Conservation (phyloP, 1,140 invertebrate genomes). For the Drosophila sulfurigaster region DNA sequence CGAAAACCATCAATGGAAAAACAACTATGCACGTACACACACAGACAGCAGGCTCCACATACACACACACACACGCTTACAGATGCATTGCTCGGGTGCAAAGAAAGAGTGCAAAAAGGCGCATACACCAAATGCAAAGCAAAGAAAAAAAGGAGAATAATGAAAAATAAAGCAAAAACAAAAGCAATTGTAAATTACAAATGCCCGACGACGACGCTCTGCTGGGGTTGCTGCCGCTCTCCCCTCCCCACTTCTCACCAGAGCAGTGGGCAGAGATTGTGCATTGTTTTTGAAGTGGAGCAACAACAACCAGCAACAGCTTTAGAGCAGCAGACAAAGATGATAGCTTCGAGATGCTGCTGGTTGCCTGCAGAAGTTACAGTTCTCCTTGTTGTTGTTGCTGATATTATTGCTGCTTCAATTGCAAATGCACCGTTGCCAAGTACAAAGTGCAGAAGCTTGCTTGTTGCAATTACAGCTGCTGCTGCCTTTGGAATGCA, state of each 20-base stretch:
- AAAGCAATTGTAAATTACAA: slow-evolving; percentile 77
- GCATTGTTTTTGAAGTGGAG: slow-evolving; percentile 73
- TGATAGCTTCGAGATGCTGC: slow-evolving; percentile 51
- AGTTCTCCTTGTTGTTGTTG: slow-evolving; percentile 12
- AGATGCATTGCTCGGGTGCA: slow-evolving; percentile 39
- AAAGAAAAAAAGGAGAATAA: slow-evolving; percentile 32
- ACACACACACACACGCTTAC: slow-evolving; percentile 8
- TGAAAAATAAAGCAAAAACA: slow-evolving; percentile 50
- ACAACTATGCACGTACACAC: slow-evolving; percentile 61
- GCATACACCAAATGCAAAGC: slow-evolving; percentile 35
- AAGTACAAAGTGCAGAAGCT: slow-evolving; percentile 65
- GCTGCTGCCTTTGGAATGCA: slow-evolving; percentile 59
- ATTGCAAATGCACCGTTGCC: slow-evolving; percentile 42
- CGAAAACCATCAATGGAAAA: slow-evolving; percentile 80
- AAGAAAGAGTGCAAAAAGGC: slow-evolving; percentile 57
- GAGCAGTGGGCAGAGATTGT: slow-evolving; percentile 56
- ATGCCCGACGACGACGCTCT: slow-evolving; percentile 32
- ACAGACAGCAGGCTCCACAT: slow-evolving; percentile 22
- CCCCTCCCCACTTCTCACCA: too few species aligned
- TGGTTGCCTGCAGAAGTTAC: slow-evolving; percentile 19
- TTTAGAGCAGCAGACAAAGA: slow-evolving; percentile 44
- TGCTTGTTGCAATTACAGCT: slow-evolving; percentile 45
- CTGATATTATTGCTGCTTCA: slow-evolving; percentile 17
- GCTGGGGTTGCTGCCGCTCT: slow-evolving; percentile 20
- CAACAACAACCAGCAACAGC: slow-evolving; percentile 36